Base-by-base conservation (phyloP, 2,797 vertebrate species). In the Pitangus sulphuratus region DNA sequence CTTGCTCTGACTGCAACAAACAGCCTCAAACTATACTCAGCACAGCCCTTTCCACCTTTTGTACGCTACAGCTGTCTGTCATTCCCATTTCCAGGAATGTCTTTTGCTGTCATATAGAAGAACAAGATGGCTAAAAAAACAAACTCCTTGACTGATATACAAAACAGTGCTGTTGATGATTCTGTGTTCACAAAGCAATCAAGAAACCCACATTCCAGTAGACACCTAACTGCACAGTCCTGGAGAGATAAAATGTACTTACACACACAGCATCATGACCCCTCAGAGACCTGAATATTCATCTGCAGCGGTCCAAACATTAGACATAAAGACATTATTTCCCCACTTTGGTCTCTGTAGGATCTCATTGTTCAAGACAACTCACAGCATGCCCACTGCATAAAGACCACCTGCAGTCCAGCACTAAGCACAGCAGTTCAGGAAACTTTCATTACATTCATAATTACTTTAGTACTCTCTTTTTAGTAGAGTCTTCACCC, bases 321-420 rank as follows among this genome's bases (percentile, higher is more conserved):
- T 35, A 75, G 19, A 61, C 24, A 30, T 33, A 84, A 71, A 86
- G n/a, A 58, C 35, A 35, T 69, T 72, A 51, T 22, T 79, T 72
- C 81, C 84, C 60, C 17, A 28, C 51, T 95, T 84, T n/a, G 22
- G 12, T 62, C 25, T 77, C 86, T 12, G 14, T 51, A 90, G 58
- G 54, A 76, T 84, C 50, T 72, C 61, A 39, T 72, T 92, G 45
- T 92, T 92, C 87, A 81, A 81, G 65, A 71, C 62, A 93, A 39
- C 48, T 93, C 88, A 30, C 90, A 93, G 85, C 40, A 84, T 40
- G 72, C 39, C 14, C 20, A 47, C 19, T 78, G n/a, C 30, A 69
- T 76, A 84, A 84, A 90, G 66, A 93, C 74, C n/a, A 79, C 86
- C 89, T 89, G 87, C 81, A 90, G 94, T 37, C 47, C 21, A 84